phyloP scores from a whole-genome alignment of 2,113 vertebrate species.

The Oreochromis aureus region DNA sequence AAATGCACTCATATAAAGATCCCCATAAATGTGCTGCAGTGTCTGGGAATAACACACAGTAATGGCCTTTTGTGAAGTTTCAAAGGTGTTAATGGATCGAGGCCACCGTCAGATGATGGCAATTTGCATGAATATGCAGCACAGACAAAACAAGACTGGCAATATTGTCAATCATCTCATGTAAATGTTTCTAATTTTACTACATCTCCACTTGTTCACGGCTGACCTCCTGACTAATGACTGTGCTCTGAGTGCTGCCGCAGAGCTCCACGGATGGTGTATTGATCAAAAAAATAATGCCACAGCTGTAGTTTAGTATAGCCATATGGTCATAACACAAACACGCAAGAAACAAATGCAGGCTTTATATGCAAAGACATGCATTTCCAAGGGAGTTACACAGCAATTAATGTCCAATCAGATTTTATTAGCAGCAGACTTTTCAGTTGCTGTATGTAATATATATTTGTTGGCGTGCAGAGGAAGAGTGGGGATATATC shows the following conservation, averaged over 20 bases:
- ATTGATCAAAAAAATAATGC: conserved; percentile 21
- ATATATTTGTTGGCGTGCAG: neutral
- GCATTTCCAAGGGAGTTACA: conserved; percentile 11
- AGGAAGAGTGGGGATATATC: neutral
- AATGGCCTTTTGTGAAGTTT: neutral
- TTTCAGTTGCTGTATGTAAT: neutral
- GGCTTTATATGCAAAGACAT: neutral
- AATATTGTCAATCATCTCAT: conserved; percentile 34
- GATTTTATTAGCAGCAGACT: conserved; percentile 16
- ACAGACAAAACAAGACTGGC: neutral
- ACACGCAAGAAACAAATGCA: neutral
- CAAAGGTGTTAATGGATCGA: neutral
- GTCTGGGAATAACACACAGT: neutral
- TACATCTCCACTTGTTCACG: conserved; percentile 9
- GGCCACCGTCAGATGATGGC: neutral
- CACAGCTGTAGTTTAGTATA: neutral
- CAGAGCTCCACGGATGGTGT: neutral
- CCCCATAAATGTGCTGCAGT: neutral
- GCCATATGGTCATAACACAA: conserved; percentile 1
- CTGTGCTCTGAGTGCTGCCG: neutral
- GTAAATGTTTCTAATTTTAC: conserved; percentile 38
- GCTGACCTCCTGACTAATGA: conserved; percentile 18
- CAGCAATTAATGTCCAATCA: conserved; percentile 11
- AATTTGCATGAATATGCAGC: conserved; percentile 23
- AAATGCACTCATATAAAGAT: conserved; percentile 10